Percentiles rank a stretch among this genome's conserved stretches.
Conservation (phyloP, 2,888 invertebrate genomes). For the Apodemia hepburni region DNA sequence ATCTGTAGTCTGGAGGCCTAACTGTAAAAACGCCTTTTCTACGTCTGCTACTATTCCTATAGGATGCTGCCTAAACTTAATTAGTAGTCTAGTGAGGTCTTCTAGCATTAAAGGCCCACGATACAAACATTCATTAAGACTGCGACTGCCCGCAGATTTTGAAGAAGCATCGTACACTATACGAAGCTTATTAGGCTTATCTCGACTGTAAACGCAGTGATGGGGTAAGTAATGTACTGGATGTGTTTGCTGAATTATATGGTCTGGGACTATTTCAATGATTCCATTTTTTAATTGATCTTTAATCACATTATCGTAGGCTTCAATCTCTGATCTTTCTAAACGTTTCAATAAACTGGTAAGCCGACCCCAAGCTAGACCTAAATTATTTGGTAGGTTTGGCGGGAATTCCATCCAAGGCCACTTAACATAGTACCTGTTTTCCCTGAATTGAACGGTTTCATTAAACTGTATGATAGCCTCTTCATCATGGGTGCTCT, state of each 20-base stretch:
- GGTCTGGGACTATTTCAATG: conserved; percentile 16
- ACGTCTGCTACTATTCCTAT: conserved; percentile 35
- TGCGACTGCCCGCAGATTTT: conserved; percentile 28
- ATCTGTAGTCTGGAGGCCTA: conserved; percentile 30
- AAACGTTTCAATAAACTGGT: conserved; percentile 21
- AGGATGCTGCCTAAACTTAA: conserved; percentile 31
- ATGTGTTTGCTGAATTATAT: background rate
- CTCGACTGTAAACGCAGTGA: background rate
- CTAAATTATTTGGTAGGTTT: conserved; percentile 26
- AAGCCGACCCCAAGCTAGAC: conserved; percentile 27
- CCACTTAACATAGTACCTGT: conserved; percentile 29
- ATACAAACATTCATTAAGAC: conserved; percentile 35
- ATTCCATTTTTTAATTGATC: conserved; percentile 23
- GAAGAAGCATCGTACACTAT: conserved; percentile 33
- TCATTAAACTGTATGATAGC: conserved; percentile 17
- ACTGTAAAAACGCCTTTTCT: conserved; percentile 36
- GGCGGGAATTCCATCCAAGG: conserved; percentile 30
- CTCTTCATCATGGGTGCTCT: conserved; percentile 21
- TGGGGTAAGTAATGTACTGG: conserved; percentile 15
- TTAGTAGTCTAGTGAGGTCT: conserved; percentile 32
- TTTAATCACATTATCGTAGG: conserved; percentile 18
- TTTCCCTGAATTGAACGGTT: conserved; percentile 21
- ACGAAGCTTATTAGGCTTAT: conserved; percentile 20
- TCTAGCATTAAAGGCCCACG: conserved; percentile 34
- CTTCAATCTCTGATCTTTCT: conserved; percentile 8